Conservation (phyloP, 2,888 invertebrate species). For the Cantharis flavilabris region DNA sequence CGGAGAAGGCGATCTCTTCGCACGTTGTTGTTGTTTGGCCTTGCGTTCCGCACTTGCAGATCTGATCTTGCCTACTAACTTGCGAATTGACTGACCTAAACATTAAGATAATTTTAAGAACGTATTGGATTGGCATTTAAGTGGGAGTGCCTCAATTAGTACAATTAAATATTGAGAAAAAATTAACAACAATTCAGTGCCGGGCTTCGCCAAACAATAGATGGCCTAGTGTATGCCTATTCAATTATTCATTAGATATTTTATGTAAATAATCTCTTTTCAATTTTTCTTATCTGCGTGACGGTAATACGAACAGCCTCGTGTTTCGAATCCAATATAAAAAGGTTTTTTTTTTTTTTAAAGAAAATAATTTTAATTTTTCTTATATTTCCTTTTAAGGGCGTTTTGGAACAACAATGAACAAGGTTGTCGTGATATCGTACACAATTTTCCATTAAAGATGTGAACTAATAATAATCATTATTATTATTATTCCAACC, state of each 20-base stretch:
- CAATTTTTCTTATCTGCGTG: not conserved
- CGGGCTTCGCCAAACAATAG: not conserved
- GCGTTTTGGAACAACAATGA: not conserved
- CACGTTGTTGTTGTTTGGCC: slow-evolving; percentile 59
- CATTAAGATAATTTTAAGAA: slow-evolving; percentile 11
- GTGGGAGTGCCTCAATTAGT: slow-evolving; percentile 23
- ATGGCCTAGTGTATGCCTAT: not conserved
- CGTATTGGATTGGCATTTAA: slow-evolving; percentile 17
- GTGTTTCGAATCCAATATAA: not conserved
- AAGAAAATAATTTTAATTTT: not conserved
- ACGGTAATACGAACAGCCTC: not conserved
- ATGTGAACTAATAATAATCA: not conserved
- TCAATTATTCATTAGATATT: not conserved
- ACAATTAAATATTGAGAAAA: not conserved
- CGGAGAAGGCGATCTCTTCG: slow-evolving; percentile 63
- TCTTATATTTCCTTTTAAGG: not conserved
- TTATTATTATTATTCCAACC: not conserved
- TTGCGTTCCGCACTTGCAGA: slow-evolving; percentile 73
- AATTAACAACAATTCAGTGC: not conserved
- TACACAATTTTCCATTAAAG: not conserved
- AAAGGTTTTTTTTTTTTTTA: not conserved
- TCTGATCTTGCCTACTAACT: slow-evolving; percentile 80
- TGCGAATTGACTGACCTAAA: slow-evolving; percentile 80
- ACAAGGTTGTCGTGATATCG: not conserved
- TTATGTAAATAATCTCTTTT: not conserved